Conservation (phyloP, 1,140 invertebrate genomes). For the Conus betulinus region DNA sequence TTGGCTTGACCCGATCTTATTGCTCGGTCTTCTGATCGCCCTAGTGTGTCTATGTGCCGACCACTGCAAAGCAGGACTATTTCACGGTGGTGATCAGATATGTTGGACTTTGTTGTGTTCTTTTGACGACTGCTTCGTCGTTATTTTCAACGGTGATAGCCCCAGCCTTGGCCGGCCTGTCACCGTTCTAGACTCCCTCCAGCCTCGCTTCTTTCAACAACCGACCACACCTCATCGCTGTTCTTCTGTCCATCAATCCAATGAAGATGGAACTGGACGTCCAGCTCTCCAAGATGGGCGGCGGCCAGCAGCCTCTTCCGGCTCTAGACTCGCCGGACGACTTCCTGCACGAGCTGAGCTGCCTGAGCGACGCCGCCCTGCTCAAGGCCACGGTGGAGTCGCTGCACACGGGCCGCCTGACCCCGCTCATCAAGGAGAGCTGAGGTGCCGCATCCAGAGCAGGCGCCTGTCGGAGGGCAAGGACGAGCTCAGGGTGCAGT, state of each 20-base stretch:
- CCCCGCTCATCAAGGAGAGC: conserved; percentile 57
- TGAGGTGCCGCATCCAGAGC: conserved; percentile 52
- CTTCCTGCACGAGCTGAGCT: conserved; percentile 38
- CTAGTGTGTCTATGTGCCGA: neutral
- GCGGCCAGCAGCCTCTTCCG: neutral
- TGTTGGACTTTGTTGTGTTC: neutral
- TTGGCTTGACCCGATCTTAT: no score
- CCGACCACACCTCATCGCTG: neutral
- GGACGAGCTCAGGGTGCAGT: conserved; percentile 56
- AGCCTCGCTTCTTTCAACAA: conserved; percentile 3
- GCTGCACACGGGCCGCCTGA: conserved; percentile 47
- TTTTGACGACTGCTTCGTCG: neutral
- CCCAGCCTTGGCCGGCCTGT: neutral
- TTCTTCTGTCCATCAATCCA: neutral
- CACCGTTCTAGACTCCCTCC: neutral
- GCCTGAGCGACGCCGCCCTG: conserved; percentile 38
- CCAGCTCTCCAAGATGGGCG: conserved; percentile 4
- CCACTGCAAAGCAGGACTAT: neutral
- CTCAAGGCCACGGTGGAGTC: conserved; percentile 49
- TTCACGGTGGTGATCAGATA: neutral
- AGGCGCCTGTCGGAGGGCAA: conserved; percentile 56
- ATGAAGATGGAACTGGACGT: conserved; percentile 35
- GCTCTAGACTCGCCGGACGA: conserved; percentile 32
- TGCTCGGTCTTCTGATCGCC: no score
- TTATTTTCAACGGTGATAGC: neutral